Base-by-base conservation (phyloP, 2,113 vertebrate genomes). In the Bos javanicus region DNA sequence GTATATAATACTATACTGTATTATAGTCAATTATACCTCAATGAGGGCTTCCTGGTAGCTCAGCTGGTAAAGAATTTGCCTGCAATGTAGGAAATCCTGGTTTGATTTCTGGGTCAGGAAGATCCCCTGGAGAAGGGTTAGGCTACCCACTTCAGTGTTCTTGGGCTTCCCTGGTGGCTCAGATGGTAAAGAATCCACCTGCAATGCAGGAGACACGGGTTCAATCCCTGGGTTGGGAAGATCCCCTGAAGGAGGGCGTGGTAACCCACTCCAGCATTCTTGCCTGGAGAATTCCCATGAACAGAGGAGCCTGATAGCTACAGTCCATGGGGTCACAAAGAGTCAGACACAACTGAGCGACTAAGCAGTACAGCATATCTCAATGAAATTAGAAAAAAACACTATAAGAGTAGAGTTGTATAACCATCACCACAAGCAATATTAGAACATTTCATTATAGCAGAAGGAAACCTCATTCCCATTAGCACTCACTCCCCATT, bases 281-380 rank as follows among this genome's bases (percentile, higher is more conserved):
- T 39, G 19, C 36, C n/a, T 39, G 36, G 67, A 74, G n/a, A 39
- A 74, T 74, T 10, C 19, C 36, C 5, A 39, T 25, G 67, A 6
- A 39, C 36, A 74, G 36, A 74, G 67, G 10, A 39, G 5, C 19
- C 67, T 74, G n/a, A 23, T 23, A 19, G 67, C 19, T 25, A 74
- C n/a, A 39, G 67, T 39, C 67, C n/a, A 39, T 6, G 19, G n/a
- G n/a, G 19, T 74, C 67, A 74, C 67, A 39, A 39, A 71, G n/a
- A 74, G 19, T 23, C 67, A 39, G n/a, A 39, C 36, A 39, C 0
- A 0, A 39, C 67, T 74, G 19, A 3, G 10, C 1, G 2, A 23
- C 36, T 74, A 74, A 74, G 21, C n/a, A 39, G 67, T n/a, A 74
- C 36, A 74, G 67, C 67, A 74, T 71, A 71, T 28, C 60, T 52